Conservation (phyloP, 64 coral and sea anemone species). For the Montipora sp. region DNA sequence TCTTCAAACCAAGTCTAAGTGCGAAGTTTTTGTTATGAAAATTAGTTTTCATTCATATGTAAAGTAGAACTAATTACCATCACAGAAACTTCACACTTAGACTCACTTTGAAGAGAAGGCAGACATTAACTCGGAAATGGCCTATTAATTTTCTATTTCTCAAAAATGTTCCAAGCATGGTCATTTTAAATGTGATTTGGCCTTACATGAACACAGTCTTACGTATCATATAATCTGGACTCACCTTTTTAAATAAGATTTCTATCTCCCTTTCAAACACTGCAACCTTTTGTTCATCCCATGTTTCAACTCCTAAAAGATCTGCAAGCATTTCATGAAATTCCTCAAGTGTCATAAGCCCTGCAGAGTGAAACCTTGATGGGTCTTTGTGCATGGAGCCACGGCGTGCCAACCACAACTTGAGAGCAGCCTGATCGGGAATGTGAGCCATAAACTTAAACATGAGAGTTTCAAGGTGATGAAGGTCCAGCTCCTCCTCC, state of each 20-base stretch:
- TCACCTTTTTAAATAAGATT: conserved; percentile 84
- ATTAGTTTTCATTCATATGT: too few relatives aligned
- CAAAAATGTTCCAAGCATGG: too few relatives aligned
- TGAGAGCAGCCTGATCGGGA: conserved; percentile 65
- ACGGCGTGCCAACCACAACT: conserved; percentile 71
- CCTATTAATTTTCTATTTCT: too few relatives aligned
- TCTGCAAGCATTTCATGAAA: conserved; percentile 82
- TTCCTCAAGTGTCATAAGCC: conserved; percentile 88
- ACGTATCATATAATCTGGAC: too few relatives aligned
- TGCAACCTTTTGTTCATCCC: conserved; percentile 62
- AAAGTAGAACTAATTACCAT: too few relatives aligned
- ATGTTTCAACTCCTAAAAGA: conserved; percentile 72
- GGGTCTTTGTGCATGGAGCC: conserved; percentile 38
- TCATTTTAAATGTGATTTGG: too few relatives aligned
- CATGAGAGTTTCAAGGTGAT: conserved; percentile 86
- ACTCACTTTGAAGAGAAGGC: too few relatives aligned
- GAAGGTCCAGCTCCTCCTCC: conserved; percentile 88
- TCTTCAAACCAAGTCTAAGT: too few relatives aligned
- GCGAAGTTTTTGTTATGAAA: too few relatives aligned
- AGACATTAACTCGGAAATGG: too few relatives aligned
- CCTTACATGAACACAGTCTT: too few relatives aligned
- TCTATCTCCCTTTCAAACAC: conserved; percentile 83
- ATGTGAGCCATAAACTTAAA: conserved; percentile 82
- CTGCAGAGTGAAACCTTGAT: conserved; percentile 41
- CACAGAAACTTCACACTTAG: too few relatives aligned